phyloP scores from a whole-genome alignment of 2,113 vertebrate genomes.

The Spilogale gracilis region DNA sequence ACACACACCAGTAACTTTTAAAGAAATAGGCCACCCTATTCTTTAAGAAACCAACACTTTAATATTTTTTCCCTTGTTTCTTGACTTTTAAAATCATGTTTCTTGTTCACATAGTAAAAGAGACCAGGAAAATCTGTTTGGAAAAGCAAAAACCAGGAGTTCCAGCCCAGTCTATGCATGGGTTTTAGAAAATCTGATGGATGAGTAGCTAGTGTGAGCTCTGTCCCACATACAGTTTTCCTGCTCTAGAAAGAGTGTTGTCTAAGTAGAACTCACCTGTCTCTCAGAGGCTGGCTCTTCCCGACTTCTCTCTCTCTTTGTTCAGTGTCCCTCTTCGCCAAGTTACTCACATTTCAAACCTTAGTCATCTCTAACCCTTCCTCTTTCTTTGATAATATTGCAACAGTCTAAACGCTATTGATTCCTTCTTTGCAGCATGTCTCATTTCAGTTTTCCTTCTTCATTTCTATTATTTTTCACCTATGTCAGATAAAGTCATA shows the following conservation, averaged over 20 bases:
- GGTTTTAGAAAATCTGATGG: constrained; percentile 2
- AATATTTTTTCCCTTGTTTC: neutral
- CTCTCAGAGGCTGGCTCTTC: neutral
- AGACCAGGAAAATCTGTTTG: neutral
- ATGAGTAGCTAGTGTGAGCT: neutral
- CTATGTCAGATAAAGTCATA: neutral
- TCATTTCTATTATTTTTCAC: constrained; percentile 6
- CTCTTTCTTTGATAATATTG: neutral
- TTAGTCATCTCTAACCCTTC: constrained; percentile 45
- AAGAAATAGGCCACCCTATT: neutral
- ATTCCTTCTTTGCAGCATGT: neutral
- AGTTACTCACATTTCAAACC: neutral
- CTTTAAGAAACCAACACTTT: neutral
- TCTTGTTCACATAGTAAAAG: neutral
- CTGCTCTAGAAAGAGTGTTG: neutral
- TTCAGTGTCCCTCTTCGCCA: neutral
- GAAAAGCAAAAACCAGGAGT: neutral
- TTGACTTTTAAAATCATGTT: constrained; percentile 47
- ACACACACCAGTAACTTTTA: neutral
- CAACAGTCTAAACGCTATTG: neutral
- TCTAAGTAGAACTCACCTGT: neutral
- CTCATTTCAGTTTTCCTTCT: neutral
- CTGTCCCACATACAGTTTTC: neutral
- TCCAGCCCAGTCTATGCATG: neutral
- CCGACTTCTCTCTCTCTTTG: neutral